Conservation (phyloP, 2,888 invertebrate species). For the Coenonympha glycerion region DNA sequence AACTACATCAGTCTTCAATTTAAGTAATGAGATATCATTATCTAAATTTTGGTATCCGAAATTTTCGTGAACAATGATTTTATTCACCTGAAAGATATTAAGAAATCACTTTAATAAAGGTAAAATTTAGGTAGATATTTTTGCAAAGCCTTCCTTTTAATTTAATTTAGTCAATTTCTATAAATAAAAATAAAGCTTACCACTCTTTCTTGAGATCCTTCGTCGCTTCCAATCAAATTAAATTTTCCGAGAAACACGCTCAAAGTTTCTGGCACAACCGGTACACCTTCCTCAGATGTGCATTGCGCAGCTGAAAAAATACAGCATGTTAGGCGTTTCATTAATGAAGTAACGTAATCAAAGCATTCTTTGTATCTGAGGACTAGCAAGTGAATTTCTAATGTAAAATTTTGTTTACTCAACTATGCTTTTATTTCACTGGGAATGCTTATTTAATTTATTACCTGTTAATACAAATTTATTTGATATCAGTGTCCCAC, state of each 20-base stretch:
- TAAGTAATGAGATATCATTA: constrained; percentile 49
- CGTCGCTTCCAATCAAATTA: constrained; percentile 43
- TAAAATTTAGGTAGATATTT: too few species aligned
- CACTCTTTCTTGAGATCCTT: constrained; percentile 39
- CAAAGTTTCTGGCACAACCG: constrained; percentile 40
- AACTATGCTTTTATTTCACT: too few species aligned
- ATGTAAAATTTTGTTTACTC: too few species aligned
- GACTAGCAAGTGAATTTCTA: too few species aligned
- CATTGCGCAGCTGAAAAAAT: constrained; percentile 45
- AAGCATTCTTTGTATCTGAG: too few species aligned
- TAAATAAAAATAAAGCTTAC: too few species aligned
- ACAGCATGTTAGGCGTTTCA: background rate
- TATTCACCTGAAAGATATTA: constrained; percentile 36
- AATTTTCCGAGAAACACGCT: constrained; percentile 47
- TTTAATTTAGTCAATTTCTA: too few species aligned
- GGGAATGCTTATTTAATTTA: too few species aligned
- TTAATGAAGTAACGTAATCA: too few species aligned
- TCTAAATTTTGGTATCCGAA: constrained; percentile 33
- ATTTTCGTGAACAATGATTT: constrained; percentile 39
- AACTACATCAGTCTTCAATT: constrained; percentile 40
- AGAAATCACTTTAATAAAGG: too few species aligned
- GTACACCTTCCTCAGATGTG: constrained; percentile 35
- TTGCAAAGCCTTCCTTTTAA: too few species aligned
- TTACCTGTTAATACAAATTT: constrained; percentile 22
- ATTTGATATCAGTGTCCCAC: constrained; percentile 32